phyloP scores from a whole-genome alignment of 1,140 invertebrate genomes.

The Chelonus insularis region DNA sequence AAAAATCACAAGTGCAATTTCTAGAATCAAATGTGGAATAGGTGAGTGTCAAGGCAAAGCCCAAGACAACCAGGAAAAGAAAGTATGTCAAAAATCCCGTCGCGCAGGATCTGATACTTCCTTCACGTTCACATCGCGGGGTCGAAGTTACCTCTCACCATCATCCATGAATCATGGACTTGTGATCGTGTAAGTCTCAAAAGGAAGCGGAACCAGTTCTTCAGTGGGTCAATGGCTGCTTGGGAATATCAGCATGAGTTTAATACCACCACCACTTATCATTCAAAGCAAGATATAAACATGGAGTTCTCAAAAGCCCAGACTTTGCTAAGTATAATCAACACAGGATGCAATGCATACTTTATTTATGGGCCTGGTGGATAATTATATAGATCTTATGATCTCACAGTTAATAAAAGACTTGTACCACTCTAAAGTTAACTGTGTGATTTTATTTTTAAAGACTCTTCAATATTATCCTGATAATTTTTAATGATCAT shows the following conservation, averaged over 20 bases:
- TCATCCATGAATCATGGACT: slow-evolving; percentile 19
- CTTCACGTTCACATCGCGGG: slow-evolving; percentile 10
- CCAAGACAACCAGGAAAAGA: slow-evolving; percentile 39
- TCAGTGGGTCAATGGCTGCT: slow-evolving; percentile 58
- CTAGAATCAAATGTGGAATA: slow-evolving; percentile 42
- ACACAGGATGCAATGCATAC: too few relatives aligned
- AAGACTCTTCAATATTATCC: too few relatives aligned
- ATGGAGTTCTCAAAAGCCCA: too few relatives aligned
- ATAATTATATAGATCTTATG: too few relatives aligned
- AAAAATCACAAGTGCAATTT: slow-evolving; percentile 7
- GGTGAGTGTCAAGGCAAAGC: slow-evolving; percentile 50
- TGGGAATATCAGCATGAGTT: slow-evolving; percentile 26
- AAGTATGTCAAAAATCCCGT: slow-evolving; percentile 59
- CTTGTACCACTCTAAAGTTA: too few relatives aligned
- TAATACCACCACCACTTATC: neutral
- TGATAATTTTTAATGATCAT: too few relatives aligned
- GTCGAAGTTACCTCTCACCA: slow-evolving; percentile 26
- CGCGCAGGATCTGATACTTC: slow-evolving; percentile 29
- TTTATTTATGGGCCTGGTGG: too few relatives aligned
- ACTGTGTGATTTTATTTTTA: too few relatives aligned
- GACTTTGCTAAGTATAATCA: too few relatives aligned
- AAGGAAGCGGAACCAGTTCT: slow-evolving; percentile 57
- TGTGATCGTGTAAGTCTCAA: slow-evolving; percentile 35
- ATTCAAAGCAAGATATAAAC: too few relatives aligned
- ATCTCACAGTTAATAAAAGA: too few relatives aligned